Evolutionary conservation across 2,797 vertebrate species (phyloP).

Genomic region (Austrolebias charrua): DNA sequence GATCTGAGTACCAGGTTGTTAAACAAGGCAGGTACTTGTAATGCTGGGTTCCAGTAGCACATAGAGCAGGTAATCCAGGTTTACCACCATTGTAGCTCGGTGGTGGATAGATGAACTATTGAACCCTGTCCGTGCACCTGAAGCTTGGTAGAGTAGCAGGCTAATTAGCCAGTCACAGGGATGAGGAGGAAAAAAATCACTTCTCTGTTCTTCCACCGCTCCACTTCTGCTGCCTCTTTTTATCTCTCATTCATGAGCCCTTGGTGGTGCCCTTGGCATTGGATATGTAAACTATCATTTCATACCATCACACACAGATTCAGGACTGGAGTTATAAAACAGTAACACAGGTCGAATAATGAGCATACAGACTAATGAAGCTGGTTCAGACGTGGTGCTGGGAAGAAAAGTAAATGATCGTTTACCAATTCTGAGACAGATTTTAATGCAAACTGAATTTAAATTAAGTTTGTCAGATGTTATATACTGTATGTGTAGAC

Average conservation of each 20-base stretch:
- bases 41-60: constrained; percentile 55
- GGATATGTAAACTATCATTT: constrained; percentile 74
- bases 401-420: constrained; percentile 47
- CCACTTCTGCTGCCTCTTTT: constrained; percentile 68
- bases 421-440: constrained; percentile 34
- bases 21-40: constrained; percentile 66
- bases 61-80: constrained; percentile 71
- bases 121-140: constrained; percentile 70
- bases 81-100: constrained; percentile 65
- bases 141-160: constrained; percentile 54
- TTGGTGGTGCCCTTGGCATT: constrained; percentile 77
- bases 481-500: constrained; percentile 18
- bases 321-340: constrained; percentile 62
- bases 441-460: constrained; percentile 35
- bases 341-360: constrained; percentile 57
- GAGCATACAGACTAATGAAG: constrained; percentile 63
- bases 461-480: constrained; percentile 20
- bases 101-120: constrained; percentile 73
- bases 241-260: constrained; percentile 78
- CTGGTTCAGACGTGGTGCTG: constrained; percentile 57
- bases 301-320: constrained; percentile 58
- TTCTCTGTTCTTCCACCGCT: constrained; percentile 52
- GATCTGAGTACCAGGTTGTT: constrained; percentile 55
- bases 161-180: constrained; percentile 70
- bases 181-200: constrained; percentile 37